Percentiles rank a stretch among this genome's conserved stretches.
phyloP scores from a whole-genome alignment of 2,113 vertebrate species.

The Thunnus thynnus region DNA sequence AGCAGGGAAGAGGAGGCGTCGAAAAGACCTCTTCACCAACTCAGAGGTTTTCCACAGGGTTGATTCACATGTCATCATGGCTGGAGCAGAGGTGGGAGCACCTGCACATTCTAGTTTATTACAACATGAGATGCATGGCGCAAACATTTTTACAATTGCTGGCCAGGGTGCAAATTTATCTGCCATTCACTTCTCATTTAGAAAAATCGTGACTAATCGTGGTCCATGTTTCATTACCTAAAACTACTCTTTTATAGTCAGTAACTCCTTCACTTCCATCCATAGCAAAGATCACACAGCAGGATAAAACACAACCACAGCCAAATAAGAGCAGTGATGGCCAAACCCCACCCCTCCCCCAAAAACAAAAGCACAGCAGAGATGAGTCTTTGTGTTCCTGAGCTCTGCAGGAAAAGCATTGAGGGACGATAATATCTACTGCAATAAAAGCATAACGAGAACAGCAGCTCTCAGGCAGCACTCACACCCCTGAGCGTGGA shows the following conservation, averaged over 20 bases:
- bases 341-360: no score
- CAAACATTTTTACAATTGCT: not conserved
- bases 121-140: not conserved
- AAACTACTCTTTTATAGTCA: not conserved
- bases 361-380: constrained; percentile 10
- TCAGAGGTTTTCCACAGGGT: constrained; percentile 72
- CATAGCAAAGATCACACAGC: not conserved
- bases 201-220: not conserved
- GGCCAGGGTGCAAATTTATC: not conserved
- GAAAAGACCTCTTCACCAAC: constrained; percentile 82
- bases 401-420: constrained; percentile 19
- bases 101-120: not conserved
- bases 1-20: constrained; percentile 68
- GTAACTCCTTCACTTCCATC: not conserved
- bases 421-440: constrained; percentile 11
- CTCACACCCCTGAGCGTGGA: constrained; percentile 28
- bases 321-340: not conserved
- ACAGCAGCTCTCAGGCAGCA: not conserved
- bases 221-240: not conserved
- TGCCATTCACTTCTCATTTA: not conserved
- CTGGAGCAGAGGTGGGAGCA: constrained; percentile 81
- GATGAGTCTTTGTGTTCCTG: constrained; percentile 11
- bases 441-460: constrained; percentile 23
- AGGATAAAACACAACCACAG: not conserved
- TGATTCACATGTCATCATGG: constrained; percentile 75